Evolutionary conservation across 2,888 invertebrate genomes (phyloP).

Genomic region (Lycophotia porphyrea): DNA sequence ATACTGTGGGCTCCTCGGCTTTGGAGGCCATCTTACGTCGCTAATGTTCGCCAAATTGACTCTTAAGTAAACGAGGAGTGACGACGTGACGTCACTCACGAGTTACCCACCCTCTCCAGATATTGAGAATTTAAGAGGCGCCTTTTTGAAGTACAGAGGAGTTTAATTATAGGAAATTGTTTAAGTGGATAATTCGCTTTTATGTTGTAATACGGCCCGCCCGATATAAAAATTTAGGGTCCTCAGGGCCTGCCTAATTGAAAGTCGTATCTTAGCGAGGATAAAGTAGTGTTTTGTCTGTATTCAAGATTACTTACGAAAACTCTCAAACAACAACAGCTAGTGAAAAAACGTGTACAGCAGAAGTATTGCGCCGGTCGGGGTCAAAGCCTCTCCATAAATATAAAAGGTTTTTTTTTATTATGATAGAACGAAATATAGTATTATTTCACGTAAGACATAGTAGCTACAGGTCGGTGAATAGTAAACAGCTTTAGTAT

Average conservation of each 20-base stretch:
- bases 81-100: slow-evolving; percentile 7
- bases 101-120: slow-evolving; percentile 6
- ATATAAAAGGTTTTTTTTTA: not conserved
- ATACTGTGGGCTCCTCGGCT: slow-evolving; percentile 9
- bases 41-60: slow-evolving; percentile 32
- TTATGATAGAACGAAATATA: not conserved
- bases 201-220: not conserved
- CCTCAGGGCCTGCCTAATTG: not conserved
- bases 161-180: slow-evolving; percentile 16
- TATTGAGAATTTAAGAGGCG: slow-evolving; percentile 11
- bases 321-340: not conserved
- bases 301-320: not conserved
- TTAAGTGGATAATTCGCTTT: slow-evolving; percentile 20
- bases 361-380: not conserved
- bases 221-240: not conserved
- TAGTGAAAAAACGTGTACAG: not conserved
- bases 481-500: slow-evolving; percentile 33
- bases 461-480: slow-evolving; percentile 2
- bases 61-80: slow-evolving; percentile 18
- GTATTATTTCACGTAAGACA: not conserved
- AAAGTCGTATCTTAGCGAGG: not conserved
- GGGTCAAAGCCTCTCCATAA: too few species aligned
- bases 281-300: not conserved
- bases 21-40: slow-evolving; percentile 5
- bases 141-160: slow-evolving; percentile 1